These are phyloP conservation scores for Montipora foliosa DNA, from an alignment of 64 coral and sea anemone genomes.

Conservation along the genomic window DNA sequence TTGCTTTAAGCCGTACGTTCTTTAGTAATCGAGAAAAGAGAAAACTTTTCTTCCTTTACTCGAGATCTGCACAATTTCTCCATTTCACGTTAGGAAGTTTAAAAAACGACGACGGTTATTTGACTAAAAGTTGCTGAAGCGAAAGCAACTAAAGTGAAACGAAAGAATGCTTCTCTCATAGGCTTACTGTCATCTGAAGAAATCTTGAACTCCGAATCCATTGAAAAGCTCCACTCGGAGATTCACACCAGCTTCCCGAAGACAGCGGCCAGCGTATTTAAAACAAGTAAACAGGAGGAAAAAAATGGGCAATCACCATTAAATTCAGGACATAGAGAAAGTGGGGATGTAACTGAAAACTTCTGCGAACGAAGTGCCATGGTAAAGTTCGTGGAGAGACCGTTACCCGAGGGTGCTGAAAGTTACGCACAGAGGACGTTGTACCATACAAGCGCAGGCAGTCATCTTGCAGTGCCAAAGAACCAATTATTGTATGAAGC, in stretches of 20 bases:
- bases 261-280: background rate
- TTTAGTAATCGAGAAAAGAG: no score
- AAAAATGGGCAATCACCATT: background rate
- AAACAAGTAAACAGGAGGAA: background rate
- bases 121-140: no score
- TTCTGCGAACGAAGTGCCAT: background rate
- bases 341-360: background rate
- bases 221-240: background rate
- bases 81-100: no score
- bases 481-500: background rate
- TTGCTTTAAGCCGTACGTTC: no score
- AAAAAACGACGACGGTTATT: no score
- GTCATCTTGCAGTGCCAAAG: background rate
- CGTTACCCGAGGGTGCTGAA: slow-evolving; percentile 11
- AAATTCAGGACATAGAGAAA: background rate
- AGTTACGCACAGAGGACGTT: background rate
- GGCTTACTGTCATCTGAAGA: background rate
- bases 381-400: background rate
- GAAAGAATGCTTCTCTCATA: background rate
- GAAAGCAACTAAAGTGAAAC: background rate
- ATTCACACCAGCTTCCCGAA: background rate
- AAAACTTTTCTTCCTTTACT: no score
- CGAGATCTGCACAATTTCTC: no score
- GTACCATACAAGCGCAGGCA: background rate
- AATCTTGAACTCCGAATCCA: background rate